These are phyloP conservation scores for Palythoa caribaeorum DNA, from an alignment of 92 coral and sea anemone species.

Conservation along the genomic window DNA sequence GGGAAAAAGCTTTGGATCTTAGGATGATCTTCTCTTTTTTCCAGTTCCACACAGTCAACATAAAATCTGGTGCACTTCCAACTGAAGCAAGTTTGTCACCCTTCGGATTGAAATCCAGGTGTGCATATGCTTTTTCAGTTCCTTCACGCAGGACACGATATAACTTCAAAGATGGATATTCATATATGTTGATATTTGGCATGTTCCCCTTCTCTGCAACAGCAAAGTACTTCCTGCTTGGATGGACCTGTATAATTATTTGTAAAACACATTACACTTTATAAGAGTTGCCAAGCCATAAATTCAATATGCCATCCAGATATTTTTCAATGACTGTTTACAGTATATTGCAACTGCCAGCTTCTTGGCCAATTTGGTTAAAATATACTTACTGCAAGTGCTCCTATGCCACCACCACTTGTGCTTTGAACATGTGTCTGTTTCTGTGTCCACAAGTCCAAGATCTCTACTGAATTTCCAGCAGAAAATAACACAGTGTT, in stretches of 20 bases:
- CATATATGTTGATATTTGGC: slow-evolving; percentile 93
- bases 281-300: too few species aligned
- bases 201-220: slow-evolving; percentile 97
- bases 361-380: too few species aligned
- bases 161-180: slow-evolving; percentile 94
- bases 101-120: slow-evolving; percentile 93
- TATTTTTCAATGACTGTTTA: too few species aligned
- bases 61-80: slow-evolving; percentile 95
- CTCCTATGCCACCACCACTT: slow-evolving; percentile 97
- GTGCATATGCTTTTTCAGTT: slow-evolving; percentile 94
- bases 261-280: neutral
- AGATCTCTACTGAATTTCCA: slow-evolving; percentile 90
- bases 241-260: slow-evolving; percentile 78
- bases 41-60: slow-evolving; percentile 99
- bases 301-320: too few species aligned
- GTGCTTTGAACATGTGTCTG: slow-evolving; percentile 93
- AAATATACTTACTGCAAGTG: slow-evolving; percentile 87
- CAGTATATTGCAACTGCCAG: too few species aligned
- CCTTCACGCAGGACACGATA: slow-evolving; percentile 95
- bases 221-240: slow-evolving; percentile 95
- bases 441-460: slow-evolving; percentile 89
- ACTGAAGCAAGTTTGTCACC: slow-evolving; percentile 97
- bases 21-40: slow-evolving; percentile 88
- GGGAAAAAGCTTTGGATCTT: slow-evolving; percentile 96
- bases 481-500: slow-evolving; percentile 90